Base-by-base conservation (phyloP, 1,140 invertebrate genomes). In the Drosophila bipectinata region DNA sequence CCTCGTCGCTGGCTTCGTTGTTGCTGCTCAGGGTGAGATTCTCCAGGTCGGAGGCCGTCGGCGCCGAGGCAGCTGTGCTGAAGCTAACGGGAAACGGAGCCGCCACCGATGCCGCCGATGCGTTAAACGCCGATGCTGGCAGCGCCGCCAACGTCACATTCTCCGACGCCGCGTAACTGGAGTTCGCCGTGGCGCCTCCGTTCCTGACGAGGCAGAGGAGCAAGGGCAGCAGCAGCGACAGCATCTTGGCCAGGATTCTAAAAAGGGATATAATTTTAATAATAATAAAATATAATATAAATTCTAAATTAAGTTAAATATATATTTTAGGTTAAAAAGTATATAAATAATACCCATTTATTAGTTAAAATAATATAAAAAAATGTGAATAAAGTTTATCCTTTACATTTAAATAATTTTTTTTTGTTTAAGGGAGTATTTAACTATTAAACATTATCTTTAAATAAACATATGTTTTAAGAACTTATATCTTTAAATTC, bases 1-100 rank as follows among this genome's bases (percentile, higher is more conserved):
- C 67, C 56, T 83, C 64, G 30, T 78, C 44, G 66, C 74, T 87
- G 32, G 58, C 45, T 28, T 78, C 60, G 64, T 62, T 69, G 74
- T 64, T 54, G 64, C 34, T 62, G 54, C 37, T 64, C 49, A 30
- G 12, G 1, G 3, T 2, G 9, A 49, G 41, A 15, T 52, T 71
- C 21, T 26, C 18, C 30, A 34, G 32, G 39, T 53, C 47, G 15
- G 34, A 37, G 34, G 52, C 21, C 28, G 58, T 21, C 28, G 34
- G 44, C 41, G 32, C 30, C 14, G 62, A 48, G 8, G 57, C 49
- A n/a, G 58, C 34, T 2, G 77, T 44, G 44, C 76, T 78, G 14
- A 48, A 67, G 37, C 51, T 51, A 8, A 53, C 52, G 39, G 56
- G 47, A 12, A 58, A 47, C n/a, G 55, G 54, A 6, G 47, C 61